Evolutionary conservation across 2,797 vertebrate species (phyloP), one percentile per base, ranked within the genome.

Genomic region (Liparis tanakae): DNA sequence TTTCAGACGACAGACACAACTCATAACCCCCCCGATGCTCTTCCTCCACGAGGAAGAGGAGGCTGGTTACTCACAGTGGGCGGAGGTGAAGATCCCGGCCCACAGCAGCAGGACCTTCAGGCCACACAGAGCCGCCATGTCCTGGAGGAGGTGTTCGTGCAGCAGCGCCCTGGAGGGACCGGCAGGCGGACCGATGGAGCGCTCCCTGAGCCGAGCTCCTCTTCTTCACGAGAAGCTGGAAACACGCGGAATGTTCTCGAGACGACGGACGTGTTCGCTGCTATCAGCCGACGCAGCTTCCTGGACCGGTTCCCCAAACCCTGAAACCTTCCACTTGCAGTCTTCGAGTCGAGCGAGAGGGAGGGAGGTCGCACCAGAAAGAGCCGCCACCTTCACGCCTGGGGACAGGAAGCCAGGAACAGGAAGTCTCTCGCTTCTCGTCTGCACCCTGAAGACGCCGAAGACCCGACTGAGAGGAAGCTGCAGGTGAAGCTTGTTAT

Each of bases 121-220:
- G 89, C 94, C 94, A 88, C 87, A 73, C 86, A 91, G 87, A 92
- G 94, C 94, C 89, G 94, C 96, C 95, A 97, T 96, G 82, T 95
- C 94, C 94, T 92, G 89, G 86, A 88, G 88, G n/a, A n/a, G n/a
- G n/a, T n/a, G n/a, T 89, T 78, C 80, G 89, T 95, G 87, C 92
- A 60, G 71, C 18, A 18, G 1, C 41, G 93, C 94, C 83, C 93
- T 89, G 81, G 84, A 90, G 87, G 93, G 92, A 90, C 90, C 87
- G 92, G 91, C 86, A 87, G 74, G 91, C 51, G 79, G 69, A 92
- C 87, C 2, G 12, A 77, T 66, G 71, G 76, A 48, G 77, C 22
- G 57, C 43, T 72, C 78, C 1, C 3, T 14, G 73, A 55, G 39
- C 41, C 39, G 9, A 57, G 56, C 44, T 71, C 73, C 59, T 44